Evolutionary conservation across 2,888 invertebrate species (phyloP).

Genomic region (Apamea anceps): DNA sequence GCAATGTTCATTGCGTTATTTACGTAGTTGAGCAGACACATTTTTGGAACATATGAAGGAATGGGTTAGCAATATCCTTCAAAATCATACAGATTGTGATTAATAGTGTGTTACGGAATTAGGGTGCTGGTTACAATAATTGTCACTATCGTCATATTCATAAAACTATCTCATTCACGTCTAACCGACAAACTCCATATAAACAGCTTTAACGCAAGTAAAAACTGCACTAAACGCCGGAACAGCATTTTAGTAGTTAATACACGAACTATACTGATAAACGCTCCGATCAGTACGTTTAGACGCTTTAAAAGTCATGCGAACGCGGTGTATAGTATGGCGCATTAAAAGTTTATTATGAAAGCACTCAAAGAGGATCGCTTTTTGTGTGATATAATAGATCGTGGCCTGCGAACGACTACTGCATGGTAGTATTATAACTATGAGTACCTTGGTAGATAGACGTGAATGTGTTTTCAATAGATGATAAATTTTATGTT

Average conservation of each 20-base stretch:
- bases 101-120: neutral
- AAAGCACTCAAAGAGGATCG: slow-evolving; percentile 10
- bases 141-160: too few species aligned
- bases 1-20: too few species aligned
- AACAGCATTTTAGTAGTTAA: slow-evolving; percentile 26
- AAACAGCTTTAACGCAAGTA: slow-evolving; percentile 7
- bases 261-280: slow-evolving; percentile 40
- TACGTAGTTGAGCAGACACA: too few species aligned
- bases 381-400: slow-evolving; percentile 27
- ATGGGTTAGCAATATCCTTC: neutral
- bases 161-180: neutral
- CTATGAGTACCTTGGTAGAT: neutral
- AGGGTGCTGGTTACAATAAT: neutral
- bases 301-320: slow-evolving; percentile 10
- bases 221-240: slow-evolving; percentile 30
- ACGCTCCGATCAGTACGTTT: slow-evolving; percentile 16
- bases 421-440: neutral
- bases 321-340: neutral
- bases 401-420: neutral
- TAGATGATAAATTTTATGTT: too few species aligned
- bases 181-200: neutral
- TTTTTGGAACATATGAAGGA: neutral
- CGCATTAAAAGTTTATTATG: slow-evolving; percentile 48
- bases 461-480: neutral
- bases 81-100: neutral